Percentiles rank a stretch among this genome's conserved stretches.
Evolutionary conservation across 2,113 vertebrate genomes (phyloP).

Genomic region (Ia io): DNA sequence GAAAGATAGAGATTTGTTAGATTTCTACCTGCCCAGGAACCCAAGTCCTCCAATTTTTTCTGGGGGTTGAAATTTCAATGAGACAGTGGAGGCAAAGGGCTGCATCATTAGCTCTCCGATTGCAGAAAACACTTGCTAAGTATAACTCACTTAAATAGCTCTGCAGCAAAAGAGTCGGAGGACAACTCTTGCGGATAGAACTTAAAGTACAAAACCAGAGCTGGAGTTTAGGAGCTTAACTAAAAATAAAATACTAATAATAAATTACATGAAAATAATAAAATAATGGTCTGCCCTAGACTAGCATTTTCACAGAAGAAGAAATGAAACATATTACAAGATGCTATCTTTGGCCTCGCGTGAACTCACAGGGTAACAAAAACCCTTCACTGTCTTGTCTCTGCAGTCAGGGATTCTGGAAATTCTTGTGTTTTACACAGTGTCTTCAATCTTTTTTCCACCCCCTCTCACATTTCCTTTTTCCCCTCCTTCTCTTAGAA

Average conservation of each 20-base stretch:
- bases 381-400: background rate
- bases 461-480: background rate
- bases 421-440: background rate
- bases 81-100: background rate
- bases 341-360: background rate
- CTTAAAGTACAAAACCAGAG: background rate
- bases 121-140: conserved; percentile 6
- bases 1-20: conserved; percentile 41
- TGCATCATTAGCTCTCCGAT: background rate
- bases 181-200: background rate
- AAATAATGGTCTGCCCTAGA: background rate
- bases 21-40: conserved; percentile 20
- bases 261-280: background rate
- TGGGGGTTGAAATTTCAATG: conserved; percentile 32
- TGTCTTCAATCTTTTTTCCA: background rate
- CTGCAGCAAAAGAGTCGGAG: background rate
- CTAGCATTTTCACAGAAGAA: background rate
- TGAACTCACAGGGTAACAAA: background rate
- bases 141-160: conserved; percentile 35
- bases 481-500: background rate
- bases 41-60: background rate
- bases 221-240: background rate
- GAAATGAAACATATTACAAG: background rate
- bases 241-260: background rate
- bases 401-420: background rate